Conservation (phyloP, 2,113 vertebrate species). For the Talpa occidentalis region DNA sequence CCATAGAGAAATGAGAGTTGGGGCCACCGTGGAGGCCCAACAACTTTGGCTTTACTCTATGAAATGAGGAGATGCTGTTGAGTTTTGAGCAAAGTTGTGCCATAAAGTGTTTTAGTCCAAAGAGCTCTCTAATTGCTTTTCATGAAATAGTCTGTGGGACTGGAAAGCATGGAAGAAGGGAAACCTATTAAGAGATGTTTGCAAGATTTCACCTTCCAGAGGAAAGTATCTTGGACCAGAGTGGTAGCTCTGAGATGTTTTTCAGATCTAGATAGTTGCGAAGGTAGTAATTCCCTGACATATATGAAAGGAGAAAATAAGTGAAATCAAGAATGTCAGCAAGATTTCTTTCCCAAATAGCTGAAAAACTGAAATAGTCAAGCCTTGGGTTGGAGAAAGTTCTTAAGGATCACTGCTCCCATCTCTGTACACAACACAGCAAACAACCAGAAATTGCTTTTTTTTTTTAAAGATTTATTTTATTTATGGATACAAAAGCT, state of each 20-base stretch:
- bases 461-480: too few species aligned
- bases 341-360: background rate
- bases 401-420: too few species aligned
- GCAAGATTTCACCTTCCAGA: background rate
- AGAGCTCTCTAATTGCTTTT: background rate
- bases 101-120: background rate
- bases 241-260: background rate
- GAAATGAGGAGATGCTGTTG: background rate
- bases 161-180: background rate
- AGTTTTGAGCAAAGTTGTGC: background rate
- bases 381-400: background rate
- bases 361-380: background rate
- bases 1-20: too few species aligned
- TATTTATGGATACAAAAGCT: too few species aligned
- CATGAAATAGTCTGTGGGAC: background rate
- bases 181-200: background rate
- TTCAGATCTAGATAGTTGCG: background rate
- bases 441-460: background rate
- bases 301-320: background rate
- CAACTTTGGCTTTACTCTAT: background rate
- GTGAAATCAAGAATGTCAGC: background rate
- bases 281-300: background rate
- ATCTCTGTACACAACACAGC: rapidly evolving
- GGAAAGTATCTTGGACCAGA: background rate
- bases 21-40: background rate